Evolutionary conservation across 2,888 invertebrate genomes (phyloP).

Genomic region (Heterodera filipjevi): DNA sequence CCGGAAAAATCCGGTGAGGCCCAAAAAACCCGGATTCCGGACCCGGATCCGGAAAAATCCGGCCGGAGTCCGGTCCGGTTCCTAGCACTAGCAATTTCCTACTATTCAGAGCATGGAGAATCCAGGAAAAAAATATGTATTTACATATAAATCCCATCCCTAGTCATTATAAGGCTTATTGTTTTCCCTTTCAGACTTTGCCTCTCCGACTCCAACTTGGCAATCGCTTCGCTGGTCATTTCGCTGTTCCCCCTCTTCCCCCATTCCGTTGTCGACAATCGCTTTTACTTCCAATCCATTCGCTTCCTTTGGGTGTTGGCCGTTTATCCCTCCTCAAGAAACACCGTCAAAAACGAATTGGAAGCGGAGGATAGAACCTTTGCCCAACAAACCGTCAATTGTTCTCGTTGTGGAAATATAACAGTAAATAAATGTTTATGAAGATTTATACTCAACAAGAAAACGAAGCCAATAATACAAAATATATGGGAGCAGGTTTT

Average conservation of each 20-base stretch:
- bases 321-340: conserved; percentile 74
- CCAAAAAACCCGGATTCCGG: no score
- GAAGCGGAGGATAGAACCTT: background rate
- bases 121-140: no score
- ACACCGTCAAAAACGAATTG: background rate
- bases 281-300: conserved; percentile 96
- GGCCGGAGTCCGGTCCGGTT: no score
- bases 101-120: no score
- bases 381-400: conserved; percentile 3
- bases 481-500: no score
- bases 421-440: conserved; percentile 20
- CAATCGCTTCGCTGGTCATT: conserved; percentile 86
- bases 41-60: no score
- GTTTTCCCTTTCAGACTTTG: conserved; percentile 61
- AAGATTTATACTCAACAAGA: no score
- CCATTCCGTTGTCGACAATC: conserved; percentile 91
- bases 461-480: no score
- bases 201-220: conserved; percentile 75
- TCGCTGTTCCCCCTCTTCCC: conserved; percentile 97
- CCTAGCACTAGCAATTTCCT: no score
- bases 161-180: no score
- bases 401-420: conserved; percentile 22
- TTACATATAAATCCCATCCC: no score
- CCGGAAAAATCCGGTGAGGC: no score
- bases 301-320: conserved; percentile 93